Conservation (phyloP, 2,797 vertebrate genomes). For the Intellagama lesueurii region DNA sequence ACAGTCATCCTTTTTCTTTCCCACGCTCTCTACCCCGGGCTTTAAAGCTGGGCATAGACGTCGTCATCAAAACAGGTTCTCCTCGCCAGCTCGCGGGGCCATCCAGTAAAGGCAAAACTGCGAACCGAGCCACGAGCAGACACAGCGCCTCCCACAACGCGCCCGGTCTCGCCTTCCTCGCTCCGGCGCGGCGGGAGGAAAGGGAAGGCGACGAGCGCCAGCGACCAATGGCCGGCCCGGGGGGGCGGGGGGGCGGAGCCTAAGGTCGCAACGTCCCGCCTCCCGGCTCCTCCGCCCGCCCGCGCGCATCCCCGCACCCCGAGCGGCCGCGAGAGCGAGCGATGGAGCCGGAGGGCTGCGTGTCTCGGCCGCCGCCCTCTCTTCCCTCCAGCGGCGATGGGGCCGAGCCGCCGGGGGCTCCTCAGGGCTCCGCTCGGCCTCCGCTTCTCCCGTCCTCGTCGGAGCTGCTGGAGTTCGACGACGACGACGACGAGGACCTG, state of each 20-base stretch:
- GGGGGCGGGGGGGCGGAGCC: too few species aligned
- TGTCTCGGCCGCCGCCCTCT: slow-evolving; percentile 1
- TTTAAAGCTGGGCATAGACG: too few species aligned
- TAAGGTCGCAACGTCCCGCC: background rate
- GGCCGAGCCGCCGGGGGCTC: background rate
- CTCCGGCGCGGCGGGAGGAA: background rate
- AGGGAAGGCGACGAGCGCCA: slow-evolving; percentile 9
- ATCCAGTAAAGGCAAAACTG: too few species aligned
- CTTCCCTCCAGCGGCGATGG: slow-evolving; percentile 20
- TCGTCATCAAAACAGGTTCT: too few species aligned
- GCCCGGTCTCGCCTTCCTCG: background rate
- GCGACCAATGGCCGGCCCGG: slow-evolving; percentile 59
- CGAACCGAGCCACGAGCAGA: too few species aligned
- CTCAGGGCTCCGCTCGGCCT: background rate
- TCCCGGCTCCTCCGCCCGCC: background rate
- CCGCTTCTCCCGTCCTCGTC: slow-evolving; percentile 56
- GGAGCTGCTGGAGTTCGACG: slow-evolving; percentile 85
- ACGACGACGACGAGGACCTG: slow-evolving; percentile 94
- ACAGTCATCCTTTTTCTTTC: too few species aligned
- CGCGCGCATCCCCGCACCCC: background rate
- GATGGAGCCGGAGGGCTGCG: slow-evolving; percentile 71
- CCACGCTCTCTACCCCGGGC: too few species aligned
- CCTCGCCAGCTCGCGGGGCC: too few species aligned
- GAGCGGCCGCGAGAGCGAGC: slow-evolving; percentile 18
- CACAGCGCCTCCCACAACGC: too few species aligned